Conservation (phyloP, 2,888 invertebrate genomes). For the Timandra comae region DNA sequence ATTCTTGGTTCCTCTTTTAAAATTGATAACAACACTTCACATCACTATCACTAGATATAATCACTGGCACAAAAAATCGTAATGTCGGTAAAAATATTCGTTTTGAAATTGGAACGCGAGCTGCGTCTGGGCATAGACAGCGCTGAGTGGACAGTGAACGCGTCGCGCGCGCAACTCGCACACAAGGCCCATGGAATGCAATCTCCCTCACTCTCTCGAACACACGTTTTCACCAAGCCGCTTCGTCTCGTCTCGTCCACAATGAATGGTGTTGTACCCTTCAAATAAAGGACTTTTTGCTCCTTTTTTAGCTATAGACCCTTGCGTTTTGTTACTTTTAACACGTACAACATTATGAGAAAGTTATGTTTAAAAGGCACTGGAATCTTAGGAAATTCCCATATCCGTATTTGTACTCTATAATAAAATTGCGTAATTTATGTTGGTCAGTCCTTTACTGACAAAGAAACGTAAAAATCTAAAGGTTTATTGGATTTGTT, state of each 20-base stretch:
- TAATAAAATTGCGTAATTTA: too few species aligned
- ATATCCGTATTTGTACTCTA: too few species aligned
- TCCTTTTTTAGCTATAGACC: conserved; percentile 33
- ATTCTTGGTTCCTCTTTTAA: conserved; percentile 67
- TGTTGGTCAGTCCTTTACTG: too few species aligned
- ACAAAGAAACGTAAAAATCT: too few species aligned
- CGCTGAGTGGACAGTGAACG: conserved; percentile 38
- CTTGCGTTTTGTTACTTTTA: conserved; percentile 36
- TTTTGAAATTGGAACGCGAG: conserved; percentile 42
- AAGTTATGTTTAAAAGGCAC: too few species aligned
- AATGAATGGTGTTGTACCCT: conserved; percentile 65
- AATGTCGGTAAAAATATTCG: conserved; percentile 42
- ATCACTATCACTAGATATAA: conserved; percentile 36
- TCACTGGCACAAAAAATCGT: conserved; percentile 35
- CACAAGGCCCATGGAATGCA: conserved; percentile 52
- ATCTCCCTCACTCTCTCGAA: conserved; percentile 69
- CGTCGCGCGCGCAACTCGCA: conserved; percentile 19
- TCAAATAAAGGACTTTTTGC: conserved; percentile 38
- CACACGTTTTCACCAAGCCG: conserved; percentile 51
- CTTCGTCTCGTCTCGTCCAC: conserved; percentile 54
- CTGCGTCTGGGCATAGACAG: conserved; percentile 28
- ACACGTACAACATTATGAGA: too few species aligned
- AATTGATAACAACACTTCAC: conserved; percentile 44
- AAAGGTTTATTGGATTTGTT: too few species aligned
- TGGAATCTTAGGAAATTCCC: too few species aligned